phyloP scores from a whole-genome alignment of 92 coral and sea anemone species.

The Palythoa caribaeorum region DNA sequence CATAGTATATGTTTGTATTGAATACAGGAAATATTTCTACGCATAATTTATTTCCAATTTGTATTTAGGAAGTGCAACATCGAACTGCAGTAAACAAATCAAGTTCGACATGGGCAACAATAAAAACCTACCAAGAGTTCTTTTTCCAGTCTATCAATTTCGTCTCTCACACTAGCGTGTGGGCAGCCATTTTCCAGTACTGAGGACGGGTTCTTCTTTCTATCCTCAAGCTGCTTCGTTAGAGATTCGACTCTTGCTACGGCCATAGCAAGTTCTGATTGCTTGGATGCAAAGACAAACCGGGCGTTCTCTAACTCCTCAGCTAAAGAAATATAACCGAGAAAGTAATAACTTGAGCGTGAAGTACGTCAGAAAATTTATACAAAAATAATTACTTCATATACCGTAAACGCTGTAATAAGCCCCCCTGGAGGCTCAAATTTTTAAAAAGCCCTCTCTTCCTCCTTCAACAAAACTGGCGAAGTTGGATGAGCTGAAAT shows the following conservation, averaged over 20 bases:
- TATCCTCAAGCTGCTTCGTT: slow-evolving; percentile 86
- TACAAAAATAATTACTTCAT: too few species aligned
- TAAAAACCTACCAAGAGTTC: slow-evolving; percentile 74
- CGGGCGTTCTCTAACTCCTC: slow-evolving; percentile 82
- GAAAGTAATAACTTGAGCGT: not conserved
- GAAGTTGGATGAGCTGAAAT: too few species aligned
- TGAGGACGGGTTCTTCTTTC: slow-evolving; percentile 66
- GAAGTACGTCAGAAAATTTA: too few species aligned
- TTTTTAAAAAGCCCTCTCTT: too few species aligned
- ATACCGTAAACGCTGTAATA: too few species aligned
- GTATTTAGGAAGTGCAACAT: not conserved
- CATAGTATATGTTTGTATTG: too few species aligned
- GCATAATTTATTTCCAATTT: too few species aligned
- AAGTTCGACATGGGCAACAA: not conserved
- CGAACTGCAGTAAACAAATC: not conserved
- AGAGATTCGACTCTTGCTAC: slow-evolving; percentile 91
- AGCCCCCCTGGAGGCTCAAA: too few species aligned
- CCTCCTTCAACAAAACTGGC: too few species aligned
- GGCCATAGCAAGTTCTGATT: slow-evolving; percentile 93
- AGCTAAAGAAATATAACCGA: slow-evolving; percentile 51
- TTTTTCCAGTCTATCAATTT: slow-evolving; percentile 75
- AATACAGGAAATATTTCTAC: too few species aligned
- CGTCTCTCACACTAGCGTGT: slow-evolving; percentile 58
- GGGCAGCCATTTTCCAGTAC: slow-evolving; percentile 9
- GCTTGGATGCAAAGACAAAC: slow-evolving; percentile 80